Evolutionary conservation across 2,888 invertebrate genomes (phyloP), one percentile per base, ranked within the genome.

Genomic region (Pseudococcus longispinus): DNA sequence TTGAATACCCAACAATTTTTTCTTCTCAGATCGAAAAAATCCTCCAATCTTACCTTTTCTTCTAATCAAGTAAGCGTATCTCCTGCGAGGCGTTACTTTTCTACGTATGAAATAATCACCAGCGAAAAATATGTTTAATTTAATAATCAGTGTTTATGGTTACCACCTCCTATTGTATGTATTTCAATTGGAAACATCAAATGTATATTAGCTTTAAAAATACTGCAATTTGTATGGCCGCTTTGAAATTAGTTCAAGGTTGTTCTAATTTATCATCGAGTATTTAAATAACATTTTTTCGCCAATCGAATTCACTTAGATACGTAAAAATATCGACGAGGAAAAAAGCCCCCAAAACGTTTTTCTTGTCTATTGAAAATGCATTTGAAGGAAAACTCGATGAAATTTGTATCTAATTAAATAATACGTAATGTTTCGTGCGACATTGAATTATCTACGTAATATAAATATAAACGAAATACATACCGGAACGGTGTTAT

Each of bases 401-500:
- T 65, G 26, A 65, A 60, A 65, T 15, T 3, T 15, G n/a, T 55
- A 60, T 26, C 26, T 70, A 70, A 70, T 29, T 70, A 29, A 70
- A n/a, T 70, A 29, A 20, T 55, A 70, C 65, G 4, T n/a, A 20
- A 70, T 26, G 13, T 13, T 70, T 70, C 29, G 70, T 29, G 70
- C 13, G 70, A 70, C 70, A 8, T 70, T 29, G 26, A 8, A 13
- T 60, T n/a, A 51, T 3, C n/a, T 65, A 26, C 3, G 15, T 26
- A 74, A 32, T 32, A 15, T 74, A 74, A 65, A 29, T 32, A 74
- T 1, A 74, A 20, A 1, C 42, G 42, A 8, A 42, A n/a, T 80
- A 86, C 86, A 44, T 77, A 86, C 86, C 86, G 86, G 55, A 86
- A 86, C 86, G 86, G 77, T 86, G 86, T 86, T 86, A 86, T 86